These are phyloP conservation scores for Drosophila sturtevanti DNA, from an alignment of 1,140 invertebrate species.

Conservation along the genomic window DNA sequence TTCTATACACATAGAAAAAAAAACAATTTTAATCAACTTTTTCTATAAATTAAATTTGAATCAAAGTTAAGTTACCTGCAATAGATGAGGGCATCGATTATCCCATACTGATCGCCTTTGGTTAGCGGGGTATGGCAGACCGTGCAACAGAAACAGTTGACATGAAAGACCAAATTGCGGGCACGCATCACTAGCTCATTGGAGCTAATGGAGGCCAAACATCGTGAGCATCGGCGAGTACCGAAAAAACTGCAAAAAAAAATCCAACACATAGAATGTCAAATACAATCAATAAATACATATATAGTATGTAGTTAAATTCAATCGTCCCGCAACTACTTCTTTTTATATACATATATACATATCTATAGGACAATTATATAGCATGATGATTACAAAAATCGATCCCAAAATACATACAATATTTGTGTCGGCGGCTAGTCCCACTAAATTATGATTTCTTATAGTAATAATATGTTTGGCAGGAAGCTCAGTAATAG, in stretches of 20 bases:
- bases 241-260: slow-evolving; percentile 88
- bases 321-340: neutral
- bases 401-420: slow-evolving; percentile 6
- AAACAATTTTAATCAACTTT: neutral
- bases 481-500: slow-evolving; percentile 37
- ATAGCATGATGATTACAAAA: slow-evolving; percentile 47
- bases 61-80: slow-evolving; percentile 84
- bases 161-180: slow-evolving; percentile 95
- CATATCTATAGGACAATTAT: slow-evolving; percentile 60
- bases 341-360: too few species aligned
- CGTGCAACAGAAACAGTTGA: slow-evolving; percentile 96
- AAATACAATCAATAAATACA: slow-evolving; percentile 1
- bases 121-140: slow-evolving; percentile 93
- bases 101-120: slow-evolving; percentile 97
- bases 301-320: neutral
- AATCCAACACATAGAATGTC: slow-evolving; percentile 42
- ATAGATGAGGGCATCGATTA: slow-evolving; percentile 91
- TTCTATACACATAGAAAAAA: slow-evolving; percentile 76
- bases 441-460: slow-evolving; percentile 36
- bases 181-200: slow-evolving; percentile 98
- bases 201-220: slow-evolving; percentile 94
- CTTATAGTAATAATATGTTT: slow-evolving; percentile 64
- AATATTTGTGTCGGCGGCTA: slow-evolving; percentile 35
- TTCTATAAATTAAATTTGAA: slow-evolving; percentile 1
- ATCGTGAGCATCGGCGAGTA: slow-evolving; percentile 93